phyloP scores from a whole-genome alignment of 2,888 invertebrate species.

The Mesopsocus fuscifrons region DNA sequence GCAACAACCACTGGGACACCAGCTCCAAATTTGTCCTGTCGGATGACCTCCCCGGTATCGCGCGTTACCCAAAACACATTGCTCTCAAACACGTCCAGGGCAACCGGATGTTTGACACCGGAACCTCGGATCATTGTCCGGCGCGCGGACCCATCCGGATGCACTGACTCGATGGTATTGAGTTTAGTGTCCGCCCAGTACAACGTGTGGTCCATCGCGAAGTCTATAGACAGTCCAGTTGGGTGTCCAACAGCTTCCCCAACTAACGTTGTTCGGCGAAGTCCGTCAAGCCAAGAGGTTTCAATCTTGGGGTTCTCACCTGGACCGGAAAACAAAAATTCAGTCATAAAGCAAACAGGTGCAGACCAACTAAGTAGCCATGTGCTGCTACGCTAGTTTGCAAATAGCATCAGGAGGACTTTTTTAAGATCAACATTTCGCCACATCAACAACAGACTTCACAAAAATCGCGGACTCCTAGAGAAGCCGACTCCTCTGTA shows the following conservation, averaged over 20 bases:
- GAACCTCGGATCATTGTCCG: constrained; percentile 49
- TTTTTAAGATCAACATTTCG: too few relatives aligned
- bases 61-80: constrained; percentile 84
- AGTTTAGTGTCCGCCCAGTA: constrained; percentile 95
- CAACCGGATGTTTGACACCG: constrained; percentile 46
- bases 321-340: too few relatives aligned
- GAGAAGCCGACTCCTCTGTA: too few relatives aligned
- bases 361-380: too few relatives aligned
- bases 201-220: constrained; percentile 68
- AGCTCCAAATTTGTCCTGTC: constrained; percentile 92
- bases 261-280: constrained; percentile 61
- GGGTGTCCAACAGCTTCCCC: constrained; percentile 71
- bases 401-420: too few relatives aligned
- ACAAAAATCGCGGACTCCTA: too few relatives aligned
- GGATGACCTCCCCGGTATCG: constrained; percentile 67
- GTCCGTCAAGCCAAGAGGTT: constrained; percentile 92
- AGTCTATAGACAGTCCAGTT: constrained; percentile 77
- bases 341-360: too few relatives aligned
- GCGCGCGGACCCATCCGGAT: constrained; percentile 59
- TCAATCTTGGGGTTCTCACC: constrained; percentile 87
- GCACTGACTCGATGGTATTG: constrained; percentile 73
- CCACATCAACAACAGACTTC: too few relatives aligned
- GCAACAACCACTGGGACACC: constrained; percentile 73
- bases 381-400: too few relatives aligned
- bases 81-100: constrained; percentile 87